These are phyloP conservation scores for Halcyon leucocephala DNA, from an alignment of 2,797 vertebrate species.

Conservation along the genomic window DNA sequence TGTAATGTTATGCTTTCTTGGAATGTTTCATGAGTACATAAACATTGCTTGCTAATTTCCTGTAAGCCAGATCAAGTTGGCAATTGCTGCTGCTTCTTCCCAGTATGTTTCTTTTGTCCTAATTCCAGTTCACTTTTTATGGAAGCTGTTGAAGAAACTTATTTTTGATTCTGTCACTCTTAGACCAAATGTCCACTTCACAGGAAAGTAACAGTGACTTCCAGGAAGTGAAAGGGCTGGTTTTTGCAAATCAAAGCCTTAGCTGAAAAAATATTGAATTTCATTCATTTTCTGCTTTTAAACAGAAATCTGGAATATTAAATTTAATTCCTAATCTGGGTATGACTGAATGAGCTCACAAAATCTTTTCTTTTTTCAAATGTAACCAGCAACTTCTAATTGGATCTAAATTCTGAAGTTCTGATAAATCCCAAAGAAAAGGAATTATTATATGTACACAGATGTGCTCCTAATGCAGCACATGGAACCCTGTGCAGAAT, in stretches of 20 bases:
- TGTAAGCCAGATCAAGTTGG: slow-evolving; percentile 60
- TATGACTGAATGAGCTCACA: not conserved
- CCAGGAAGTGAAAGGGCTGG: not conserved
- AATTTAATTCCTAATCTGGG: not conserved
- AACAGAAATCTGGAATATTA: not conserved
- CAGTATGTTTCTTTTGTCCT: slow-evolving; percentile 62
- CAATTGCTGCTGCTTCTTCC: slow-evolving; percentile 34
- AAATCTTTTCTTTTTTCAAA: not conserved
- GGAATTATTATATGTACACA: not conserved
- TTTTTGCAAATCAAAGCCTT: not conserved
- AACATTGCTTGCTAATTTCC: slow-evolving; percentile 63
- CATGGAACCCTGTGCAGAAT: not conserved
- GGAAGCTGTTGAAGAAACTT: slow-evolving; percentile 24
- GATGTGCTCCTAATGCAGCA: not conserved
- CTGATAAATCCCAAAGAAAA: not conserved
- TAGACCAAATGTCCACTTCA: not conserved
- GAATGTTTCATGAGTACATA: slow-evolving; percentile 61
- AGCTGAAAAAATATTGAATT: not conserved
- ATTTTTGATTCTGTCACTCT: not conserved
- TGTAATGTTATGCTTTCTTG: slow-evolving; percentile 69
- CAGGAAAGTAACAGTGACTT: not conserved
- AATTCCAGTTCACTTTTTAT: slow-evolving; percentile 38
- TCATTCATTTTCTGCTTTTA: not conserved
- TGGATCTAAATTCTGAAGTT: not conserved
- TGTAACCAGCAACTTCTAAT: not conserved